Evolutionary conservation across 2,888 invertebrate genomes (phyloP).

Genomic region (Folsomia candida): DNA sequence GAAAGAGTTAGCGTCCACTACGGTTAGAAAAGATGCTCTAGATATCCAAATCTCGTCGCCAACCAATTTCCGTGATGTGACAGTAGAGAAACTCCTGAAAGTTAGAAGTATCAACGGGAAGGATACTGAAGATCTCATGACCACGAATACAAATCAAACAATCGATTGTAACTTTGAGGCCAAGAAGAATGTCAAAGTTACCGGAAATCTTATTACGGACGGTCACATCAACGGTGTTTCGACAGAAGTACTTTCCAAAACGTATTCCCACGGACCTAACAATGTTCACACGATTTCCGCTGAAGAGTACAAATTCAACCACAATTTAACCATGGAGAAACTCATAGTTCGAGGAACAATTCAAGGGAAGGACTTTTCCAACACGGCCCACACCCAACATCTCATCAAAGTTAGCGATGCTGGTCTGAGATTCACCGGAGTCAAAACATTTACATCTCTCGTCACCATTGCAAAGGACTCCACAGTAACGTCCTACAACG

Average conservation of each 20-base stretch:
- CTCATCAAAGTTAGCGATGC: conserved; percentile 6
- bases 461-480: neutral
- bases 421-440: neutral
- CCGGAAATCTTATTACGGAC: conserved; percentile 13
- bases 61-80: conserved; percentile 20
- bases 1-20: conserved; percentile 22
- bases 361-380: neutral
- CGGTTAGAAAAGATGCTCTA: conserved; percentile 24
- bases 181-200: conserved; percentile 1
- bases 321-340: neutral
- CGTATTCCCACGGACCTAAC: neutral
- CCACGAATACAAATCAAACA: conserved; percentile 20
- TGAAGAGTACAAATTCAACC: neutral
- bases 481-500: neutral
- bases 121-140: conserved; percentile 23
- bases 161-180: conserved; percentile 9
- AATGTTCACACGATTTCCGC: neutral
- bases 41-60: conserved; percentile 22
- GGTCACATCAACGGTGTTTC: conserved; percentile 4
- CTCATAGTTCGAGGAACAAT: neutral
- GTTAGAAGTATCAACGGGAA: conserved; percentile 22
- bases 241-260: neutral
- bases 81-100: conserved; percentile 13
- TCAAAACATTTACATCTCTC: neutral
- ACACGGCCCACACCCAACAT: neutral